These are phyloP conservation scores for Macheiramphus alcinus DNA, from an alignment of 2,113 vertebrate genomes.

Conservation along the genomic window DNA sequence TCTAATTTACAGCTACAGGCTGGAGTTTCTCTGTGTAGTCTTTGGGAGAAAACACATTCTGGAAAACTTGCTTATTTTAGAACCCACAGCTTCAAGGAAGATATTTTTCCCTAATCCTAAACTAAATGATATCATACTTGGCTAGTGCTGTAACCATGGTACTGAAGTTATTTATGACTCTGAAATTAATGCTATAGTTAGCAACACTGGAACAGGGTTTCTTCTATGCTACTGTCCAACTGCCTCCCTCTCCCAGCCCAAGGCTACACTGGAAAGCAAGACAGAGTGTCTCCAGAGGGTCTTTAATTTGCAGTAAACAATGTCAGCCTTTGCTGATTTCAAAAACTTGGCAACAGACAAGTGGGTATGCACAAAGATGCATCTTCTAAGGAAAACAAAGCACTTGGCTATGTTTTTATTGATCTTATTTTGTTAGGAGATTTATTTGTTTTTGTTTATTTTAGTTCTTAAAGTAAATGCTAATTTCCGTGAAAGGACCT, in stretches of 20 bases:
- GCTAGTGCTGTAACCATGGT: slow-evolving; percentile 56
- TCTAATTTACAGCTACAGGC: not conserved
- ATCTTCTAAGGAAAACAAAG: slow-evolving; percentile 12
- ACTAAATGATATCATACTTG: slow-evolving; percentile 66
- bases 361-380: not conserved
- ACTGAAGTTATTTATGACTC: slow-evolving; percentile 62
- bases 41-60: slow-evolving; percentile 39
- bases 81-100: slow-evolving; percentile 33
- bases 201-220: slow-evolving; percentile 55
- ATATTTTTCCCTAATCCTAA: slow-evolving; percentile 61
- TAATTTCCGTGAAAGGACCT: not conserved
- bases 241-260: not conserved
- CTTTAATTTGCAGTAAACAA: slow-evolving; percentile 36
- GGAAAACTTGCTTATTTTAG: slow-evolving; percentile 67
- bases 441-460: not conserved
- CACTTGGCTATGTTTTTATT: not conserved
- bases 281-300: slow-evolving; percentile 37
- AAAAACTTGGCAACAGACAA: not conserved
- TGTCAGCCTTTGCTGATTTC: slow-evolving; percentile 1
- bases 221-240: slow-evolving; percentile 54
- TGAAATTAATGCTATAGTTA: slow-evolving; percentile 66
- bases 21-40: slow-evolving; percentile 30
- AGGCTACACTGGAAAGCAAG: slow-evolving; percentile 34
- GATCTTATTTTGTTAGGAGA: not conserved
- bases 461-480: not conserved